A percentile compares a stretch with the other conserved stretches of the same genome.
phyloP scores from a whole-genome alignment of 2,113 vertebrate genomes.

The Oceanites oceanicus region DNA sequence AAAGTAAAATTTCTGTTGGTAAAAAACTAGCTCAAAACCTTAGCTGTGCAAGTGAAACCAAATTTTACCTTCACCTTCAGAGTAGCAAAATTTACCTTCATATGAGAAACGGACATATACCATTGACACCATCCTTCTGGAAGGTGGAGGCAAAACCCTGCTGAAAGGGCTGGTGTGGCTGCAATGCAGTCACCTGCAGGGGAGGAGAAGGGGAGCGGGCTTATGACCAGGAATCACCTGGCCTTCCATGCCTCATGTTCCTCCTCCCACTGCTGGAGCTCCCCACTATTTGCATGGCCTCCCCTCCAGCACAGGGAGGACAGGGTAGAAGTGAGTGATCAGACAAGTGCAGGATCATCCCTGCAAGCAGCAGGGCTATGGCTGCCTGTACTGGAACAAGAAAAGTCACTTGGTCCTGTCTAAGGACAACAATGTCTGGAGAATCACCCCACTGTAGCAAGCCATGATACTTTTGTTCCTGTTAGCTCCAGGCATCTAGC shows the following conservation, averaged over 20 bases:
- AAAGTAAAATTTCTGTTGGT: neutral
- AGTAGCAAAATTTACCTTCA: neutral
- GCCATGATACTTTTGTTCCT: neutral
- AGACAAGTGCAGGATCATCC: neutral
- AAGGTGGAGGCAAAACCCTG: neutral
- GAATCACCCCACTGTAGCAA: neutral
- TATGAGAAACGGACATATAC: neutral
- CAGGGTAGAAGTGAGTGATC: neutral
- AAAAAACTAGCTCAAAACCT: neutral
- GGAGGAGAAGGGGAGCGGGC: neutral
- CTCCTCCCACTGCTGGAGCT: neutral
- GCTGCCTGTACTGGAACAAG: neutral
- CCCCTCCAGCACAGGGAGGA: neutral
- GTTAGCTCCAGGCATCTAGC: neutral
- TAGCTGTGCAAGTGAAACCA: neutral
- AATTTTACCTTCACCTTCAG: neutral
- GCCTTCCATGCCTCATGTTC: neutral
- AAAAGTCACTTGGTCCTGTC: neutral
- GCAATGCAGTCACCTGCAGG: neutral
- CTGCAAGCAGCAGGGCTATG: neutral
- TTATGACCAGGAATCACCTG: neutral
- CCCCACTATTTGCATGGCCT: neutral
- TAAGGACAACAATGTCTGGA: neutral
- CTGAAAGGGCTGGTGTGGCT: neutral
- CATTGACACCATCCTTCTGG: fast-evolving